Conservation (phyloP, 2,113 vertebrate species). For the Platichthys flesus region DNA sequence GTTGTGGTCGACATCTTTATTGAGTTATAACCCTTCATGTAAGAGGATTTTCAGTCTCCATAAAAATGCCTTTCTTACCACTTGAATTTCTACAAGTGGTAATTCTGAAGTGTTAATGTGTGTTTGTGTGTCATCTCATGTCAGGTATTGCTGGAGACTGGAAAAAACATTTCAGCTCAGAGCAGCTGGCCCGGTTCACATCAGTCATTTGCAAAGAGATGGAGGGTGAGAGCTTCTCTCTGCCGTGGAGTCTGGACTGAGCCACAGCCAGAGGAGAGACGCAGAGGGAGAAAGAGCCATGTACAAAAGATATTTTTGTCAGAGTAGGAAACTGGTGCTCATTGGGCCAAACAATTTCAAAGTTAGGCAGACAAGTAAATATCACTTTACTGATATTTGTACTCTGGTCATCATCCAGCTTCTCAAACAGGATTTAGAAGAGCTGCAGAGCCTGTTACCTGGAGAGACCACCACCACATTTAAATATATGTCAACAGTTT, state of each 20-base stretch:
- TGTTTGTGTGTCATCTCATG: not conserved
- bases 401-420: not conserved
- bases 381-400: too few species aligned
- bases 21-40: not conserved
- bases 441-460: not conserved
- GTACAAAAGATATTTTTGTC: not conserved
- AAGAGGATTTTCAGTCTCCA: not conserved
- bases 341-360: not conserved
- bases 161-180: constrained; percentile 84
- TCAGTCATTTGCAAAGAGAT: constrained; percentile 76
- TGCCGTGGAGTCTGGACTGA: constrained; percentile 75
- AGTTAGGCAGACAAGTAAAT: too few species aligned
- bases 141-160: constrained; percentile 85
- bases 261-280: not conserved
- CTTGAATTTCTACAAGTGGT: too few species aligned
- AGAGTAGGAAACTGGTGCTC: not conserved
- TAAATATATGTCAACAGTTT: too few species aligned
- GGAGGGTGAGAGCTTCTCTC: constrained; percentile 65
- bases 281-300: not conserved
- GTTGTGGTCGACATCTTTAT: not conserved
- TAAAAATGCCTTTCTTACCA: not conserved
- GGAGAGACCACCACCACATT: too few species aligned
- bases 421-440: not conserved
- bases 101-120: not conserved
- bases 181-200: constrained; percentile 76